Percentiles rank a stretch among this genome's conserved stretches.
Conservation (phyloP, 2,113 vertebrate genomes). For the Phyllopteryx taeniolatus region DNA sequence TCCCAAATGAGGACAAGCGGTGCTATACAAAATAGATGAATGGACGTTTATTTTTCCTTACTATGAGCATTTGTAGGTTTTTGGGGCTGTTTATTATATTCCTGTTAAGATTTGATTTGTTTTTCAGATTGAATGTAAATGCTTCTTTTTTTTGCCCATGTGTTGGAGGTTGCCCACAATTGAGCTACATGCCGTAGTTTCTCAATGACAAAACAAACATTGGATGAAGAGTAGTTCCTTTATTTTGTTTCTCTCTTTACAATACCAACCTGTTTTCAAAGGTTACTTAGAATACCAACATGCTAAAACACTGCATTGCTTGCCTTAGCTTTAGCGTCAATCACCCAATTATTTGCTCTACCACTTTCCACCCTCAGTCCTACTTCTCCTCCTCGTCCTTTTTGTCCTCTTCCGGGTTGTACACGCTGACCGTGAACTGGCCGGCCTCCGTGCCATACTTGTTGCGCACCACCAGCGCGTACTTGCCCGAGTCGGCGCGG, state of each 20-base stretch:
- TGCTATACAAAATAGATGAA: too few relatives aligned
- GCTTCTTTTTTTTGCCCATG: neutral
- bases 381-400: slow-evolving; percentile 64
- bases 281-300: slow-evolving; percentile 14
- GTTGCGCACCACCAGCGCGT: slow-evolving; percentile 93
- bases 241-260: slow-evolving; percentile 14
- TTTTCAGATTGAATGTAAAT: neutral
- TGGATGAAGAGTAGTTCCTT: slow-evolving; percentile 8
- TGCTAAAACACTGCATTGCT: slow-evolving; percentile 4
- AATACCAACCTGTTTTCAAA: slow-evolving; percentile 16
- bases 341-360: slow-evolving; percentile 7
- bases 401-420: slow-evolving; percentile 87
- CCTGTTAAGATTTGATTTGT: neutral
- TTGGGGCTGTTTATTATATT: too few relatives aligned
- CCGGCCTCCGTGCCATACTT: slow-evolving; percentile 90
- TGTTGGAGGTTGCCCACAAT: neutral
- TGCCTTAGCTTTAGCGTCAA: neutral
- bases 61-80: too few relatives aligned
- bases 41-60: too few relatives aligned
- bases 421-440: slow-evolving; percentile 94
- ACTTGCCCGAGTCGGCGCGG: slow-evolving; percentile 88
- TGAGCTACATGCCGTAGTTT: neutral
- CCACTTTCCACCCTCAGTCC: slow-evolving; percentile 43
- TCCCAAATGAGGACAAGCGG: too few relatives aligned
- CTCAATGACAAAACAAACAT: slow-evolving; percentile 12